Evolutionary conservation across 2,888 invertebrate species (phyloP), one percentile per base, ranked within the genome.

Genomic region (Subacronicta megacephala): DNA sequence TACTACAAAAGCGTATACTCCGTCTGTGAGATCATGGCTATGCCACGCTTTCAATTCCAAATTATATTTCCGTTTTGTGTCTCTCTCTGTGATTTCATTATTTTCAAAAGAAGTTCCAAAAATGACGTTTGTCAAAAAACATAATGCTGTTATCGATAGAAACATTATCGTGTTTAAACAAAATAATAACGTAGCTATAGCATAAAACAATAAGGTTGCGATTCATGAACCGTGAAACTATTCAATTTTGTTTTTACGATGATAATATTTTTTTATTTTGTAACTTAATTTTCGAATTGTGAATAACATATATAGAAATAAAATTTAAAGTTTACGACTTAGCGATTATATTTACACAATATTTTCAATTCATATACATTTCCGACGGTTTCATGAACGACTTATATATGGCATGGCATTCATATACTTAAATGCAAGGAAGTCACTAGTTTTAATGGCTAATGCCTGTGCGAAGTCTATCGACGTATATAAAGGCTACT

Each of bases 1-100:
- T 0, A 62, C 43, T 2, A 62, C 36, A n/a, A n/a, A 62, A 1
- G 50, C 13, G n/a, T 62, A 69, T 3, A 40, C 40, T 5, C 36
- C 46, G 3, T 26, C 9, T 1, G 9, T 1, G 6, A 69, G 7
- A 7, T 62, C 38, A 5, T 65, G 64, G 3, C 2, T 16, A 17
- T 65, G 64, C 18, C 13, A 37, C 6, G 13, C 10, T 2, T 10
- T 15, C 0, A 37, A 3, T 1, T 44, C 20, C 17, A 31, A 31
- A 26, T 17, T 49, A 9, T 23, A 18, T 7, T 38, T 50, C 1
- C 15, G 16, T 15, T 12, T 10, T 17, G 17, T 13, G 10, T 66
- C 38, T 31, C 1, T 38, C n/a, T 31, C 31, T 7, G 41, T 7
- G 10, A 33, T n/a, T 20, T 20, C 16, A 23, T 41, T 49, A 7